Conservation (phyloP, 2,888 invertebrate genomes). For the Aplocera efformata region DNA sequence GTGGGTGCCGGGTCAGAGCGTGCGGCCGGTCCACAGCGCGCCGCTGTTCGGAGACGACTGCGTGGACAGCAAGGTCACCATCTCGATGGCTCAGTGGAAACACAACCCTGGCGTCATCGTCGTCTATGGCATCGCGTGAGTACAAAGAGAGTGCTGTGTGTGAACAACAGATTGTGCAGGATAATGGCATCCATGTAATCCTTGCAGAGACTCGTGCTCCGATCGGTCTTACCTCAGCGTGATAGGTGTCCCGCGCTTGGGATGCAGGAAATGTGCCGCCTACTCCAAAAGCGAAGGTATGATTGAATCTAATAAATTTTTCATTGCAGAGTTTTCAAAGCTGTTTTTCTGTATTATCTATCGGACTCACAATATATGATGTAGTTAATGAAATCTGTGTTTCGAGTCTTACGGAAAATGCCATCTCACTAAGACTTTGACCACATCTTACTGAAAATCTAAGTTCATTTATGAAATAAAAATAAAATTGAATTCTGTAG, state of each 20-base stretch:
- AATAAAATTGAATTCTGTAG: too few relatives aligned
- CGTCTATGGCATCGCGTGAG: constrained; percentile 81
- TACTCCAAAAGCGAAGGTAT: constrained; percentile 73
- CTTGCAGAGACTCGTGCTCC: constrained; percentile 68
- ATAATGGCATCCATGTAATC: neutral
- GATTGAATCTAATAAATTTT: too few relatives aligned
- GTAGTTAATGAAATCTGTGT: too few relatives aligned
- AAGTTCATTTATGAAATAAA: too few relatives aligned
- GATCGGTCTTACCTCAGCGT: constrained; percentile 76
- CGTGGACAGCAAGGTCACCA: constrained; percentile 80
- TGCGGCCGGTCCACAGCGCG: constrained; percentile 72
- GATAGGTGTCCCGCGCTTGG: constrained; percentile 81
- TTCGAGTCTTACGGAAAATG: too few relatives aligned
- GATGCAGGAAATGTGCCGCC: constrained; percentile 82
- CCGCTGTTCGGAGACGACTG: constrained; percentile 82
- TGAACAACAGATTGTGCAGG: too few relatives aligned
- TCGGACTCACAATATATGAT: too few relatives aligned
- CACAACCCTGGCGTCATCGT: constrained; percentile 80
- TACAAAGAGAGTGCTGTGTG: constrained; percentile 21
- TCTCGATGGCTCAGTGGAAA: constrained; percentile 83
- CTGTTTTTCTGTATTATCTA: too few relatives aligned
- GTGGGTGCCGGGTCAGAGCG: constrained; percentile 69
- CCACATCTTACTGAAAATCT: too few relatives aligned
- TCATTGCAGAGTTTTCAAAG: too few relatives aligned
- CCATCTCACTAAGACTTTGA: too few relatives aligned